A percentile compares a stretch with the other conserved stretches of the same genome.
These are phyloP conservation scores for Cyaniris semiargus DNA, from an alignment of 2,888 invertebrate species.

Conservation along the genomic window DNA sequence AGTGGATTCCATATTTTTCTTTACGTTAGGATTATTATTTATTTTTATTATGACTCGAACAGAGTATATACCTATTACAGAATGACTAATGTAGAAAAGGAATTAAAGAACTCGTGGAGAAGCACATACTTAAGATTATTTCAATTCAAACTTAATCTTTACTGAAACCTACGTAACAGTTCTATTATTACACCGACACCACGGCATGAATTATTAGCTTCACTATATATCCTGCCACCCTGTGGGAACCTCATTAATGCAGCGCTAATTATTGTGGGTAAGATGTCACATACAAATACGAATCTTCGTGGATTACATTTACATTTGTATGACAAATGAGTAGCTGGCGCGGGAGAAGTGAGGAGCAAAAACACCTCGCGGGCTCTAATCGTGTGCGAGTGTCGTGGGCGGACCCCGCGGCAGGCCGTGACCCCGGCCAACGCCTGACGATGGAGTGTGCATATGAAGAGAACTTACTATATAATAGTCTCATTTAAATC, in stretches of 20 bases:
- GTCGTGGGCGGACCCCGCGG: not conserved
- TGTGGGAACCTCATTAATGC: not conserved
- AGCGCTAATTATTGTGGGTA: not conserved
- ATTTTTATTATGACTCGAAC: too few species aligned
- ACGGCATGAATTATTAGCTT: too few species aligned
- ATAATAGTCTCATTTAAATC: not conserved
- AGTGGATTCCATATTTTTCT: too few species aligned
- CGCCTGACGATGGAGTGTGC: not conserved
- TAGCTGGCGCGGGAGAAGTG: not conserved
- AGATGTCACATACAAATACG: not conserved
- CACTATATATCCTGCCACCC: not conserved
- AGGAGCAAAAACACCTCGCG: not conserved
- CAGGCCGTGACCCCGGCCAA: not conserved
- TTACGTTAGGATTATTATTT: too few species aligned
- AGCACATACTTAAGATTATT: too few species aligned
- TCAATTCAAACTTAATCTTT: not conserved
- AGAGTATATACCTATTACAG: too few species aligned
- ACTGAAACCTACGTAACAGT: not conserved
- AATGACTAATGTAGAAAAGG: too few species aligned
- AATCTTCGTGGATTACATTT: not conserved
- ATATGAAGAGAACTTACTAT: not conserved
- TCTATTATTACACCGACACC: not conserved
- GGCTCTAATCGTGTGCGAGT: not conserved
- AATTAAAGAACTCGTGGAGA: too few species aligned
- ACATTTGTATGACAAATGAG: conserved; percentile 12